Base-by-base conservation (phyloP, 2,113 vertebrate genomes). In the Pomatorhinus ruficollis region DNA sequence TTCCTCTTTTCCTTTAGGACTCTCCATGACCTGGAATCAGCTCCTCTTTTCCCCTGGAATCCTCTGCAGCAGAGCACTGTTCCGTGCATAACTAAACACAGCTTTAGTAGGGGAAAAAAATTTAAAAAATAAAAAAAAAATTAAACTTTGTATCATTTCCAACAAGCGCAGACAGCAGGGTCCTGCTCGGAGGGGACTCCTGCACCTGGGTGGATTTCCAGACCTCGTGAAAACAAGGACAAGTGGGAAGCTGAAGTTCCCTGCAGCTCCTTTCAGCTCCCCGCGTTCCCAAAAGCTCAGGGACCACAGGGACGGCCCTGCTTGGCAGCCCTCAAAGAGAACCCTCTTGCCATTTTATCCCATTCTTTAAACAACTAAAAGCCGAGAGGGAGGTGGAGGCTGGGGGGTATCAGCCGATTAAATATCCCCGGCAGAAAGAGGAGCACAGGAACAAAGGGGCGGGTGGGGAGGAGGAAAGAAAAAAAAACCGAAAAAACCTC, bases 321-420 rank as follows among this genome's bases (percentile, higher is more conserved):
- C 84, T 97, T 97, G 97, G 96, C 96, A 97, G 77, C 52, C 72
- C 82, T 90, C 92, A 87, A 96, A 95, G 72, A 92, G 95, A 95
- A 89, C 89, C 86, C 91, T 92, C 92, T 94, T 53, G 15, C 95
- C 92, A 90, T 96, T 98, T 97, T 89, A 96, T 96, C 88, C 90
- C 71, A 50, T 81, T 89, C 94, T 92, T 94, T 93, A 72, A 91
- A 94, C 95, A 56, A 60, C 74, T 12, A 44, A 97, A 93, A 81
- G 89, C 68, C 40, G 53, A 14, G 57, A 15, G 30, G 45, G n/a
- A 47, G 60, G 82, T 47, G 17, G 11, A 20, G 52, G 2, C 83
- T 5, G 37, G 25, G 27, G 39, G 20, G 50, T 45, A 94, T 86
- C 83, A 70, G 61, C 37, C 6, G 75, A 96, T 97, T 93, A 80